Percentiles rank a stretch among this genome's conserved stretches.
Evolutionary conservation across 1,140 invertebrate species (phyloP).

Genomic region (Zaprionus davidi): DNA sequence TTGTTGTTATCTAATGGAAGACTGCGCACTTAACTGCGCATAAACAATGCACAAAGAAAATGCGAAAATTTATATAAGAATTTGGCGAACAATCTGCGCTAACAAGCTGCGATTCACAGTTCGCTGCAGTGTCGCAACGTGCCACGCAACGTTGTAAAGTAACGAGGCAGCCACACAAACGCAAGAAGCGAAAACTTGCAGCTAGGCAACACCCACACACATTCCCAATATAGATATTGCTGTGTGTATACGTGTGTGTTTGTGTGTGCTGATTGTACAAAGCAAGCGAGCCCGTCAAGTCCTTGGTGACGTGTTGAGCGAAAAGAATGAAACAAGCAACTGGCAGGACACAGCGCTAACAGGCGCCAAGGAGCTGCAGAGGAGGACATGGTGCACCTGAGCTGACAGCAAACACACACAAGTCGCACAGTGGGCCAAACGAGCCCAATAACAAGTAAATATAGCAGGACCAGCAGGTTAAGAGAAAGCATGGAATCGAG

Average conservation of each 20-base stretch:
- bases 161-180: constrained; percentile 55
- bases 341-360: constrained; percentile 35
- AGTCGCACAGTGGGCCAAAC: constrained; percentile 28
- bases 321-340: constrained; percentile 64
- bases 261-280: constrained; percentile 71
- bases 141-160: constrained; percentile 54
- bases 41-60: constrained; percentile 47
- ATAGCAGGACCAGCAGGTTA: background rate
- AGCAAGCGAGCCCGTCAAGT: constrained; percentile 68
- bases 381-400: constrained; percentile 53
- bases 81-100: constrained; percentile 48
- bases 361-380: constrained; percentile 22
- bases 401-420: constrained; percentile 26
- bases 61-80: constrained; percentile 47
- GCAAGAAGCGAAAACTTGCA: constrained; percentile 5
- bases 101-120: constrained; percentile 64
- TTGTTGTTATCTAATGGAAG: constrained; percentile 25
- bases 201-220: constrained; percentile 16
- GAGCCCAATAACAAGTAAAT: background rate
- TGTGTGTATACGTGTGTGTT: constrained; percentile 8
- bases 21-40: constrained; percentile 10
- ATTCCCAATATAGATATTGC: background rate
- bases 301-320: constrained; percentile 76
- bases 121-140: constrained; percentile 26
- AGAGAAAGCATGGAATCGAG: background rate